Evolutionary conservation across 2,113 vertebrate species (phyloP).

Genomic region (Arizona elegans): DNA sequence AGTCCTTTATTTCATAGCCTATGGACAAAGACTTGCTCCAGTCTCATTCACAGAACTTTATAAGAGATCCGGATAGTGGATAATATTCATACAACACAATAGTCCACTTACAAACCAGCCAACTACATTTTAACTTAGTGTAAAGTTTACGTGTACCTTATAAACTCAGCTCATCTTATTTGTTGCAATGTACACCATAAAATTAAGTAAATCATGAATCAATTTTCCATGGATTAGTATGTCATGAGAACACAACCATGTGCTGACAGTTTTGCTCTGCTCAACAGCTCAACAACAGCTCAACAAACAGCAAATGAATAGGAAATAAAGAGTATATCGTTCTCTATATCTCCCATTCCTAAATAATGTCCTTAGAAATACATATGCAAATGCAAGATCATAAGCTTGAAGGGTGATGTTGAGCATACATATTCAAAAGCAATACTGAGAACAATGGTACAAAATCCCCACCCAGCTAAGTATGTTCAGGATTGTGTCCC

Average conservation of each 20-base stretch:
- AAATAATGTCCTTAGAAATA: not conserved
- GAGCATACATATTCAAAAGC: not conserved
- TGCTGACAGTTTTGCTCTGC: not conserved
- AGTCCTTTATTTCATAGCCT: not conserved
- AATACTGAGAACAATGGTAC: not conserved
- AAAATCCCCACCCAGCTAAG: not conserved
- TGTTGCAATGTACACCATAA: not conserved
- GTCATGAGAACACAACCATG: not conserved
- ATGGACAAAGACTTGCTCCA: not conserved
- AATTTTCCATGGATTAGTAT: not conserved
- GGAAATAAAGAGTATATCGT: not conserved
- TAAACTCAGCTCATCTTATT: not conserved
- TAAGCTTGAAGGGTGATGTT: not conserved
- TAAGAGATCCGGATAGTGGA: not conserved
- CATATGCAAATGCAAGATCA: not conserved
- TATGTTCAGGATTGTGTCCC: not conserved
- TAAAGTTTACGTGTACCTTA: not conserved
- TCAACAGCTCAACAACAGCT: not conserved
- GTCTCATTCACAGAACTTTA: not conserved
- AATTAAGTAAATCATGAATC: not conserved
- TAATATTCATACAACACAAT: not conserved
- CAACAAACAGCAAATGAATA: not conserved
- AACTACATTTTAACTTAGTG: not conserved
- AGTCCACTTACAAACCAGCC: not conserved
- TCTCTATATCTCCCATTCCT: not conserved